Percentiles rank a stretch among this genome's conserved stretches.
Conservation (phyloP, 1,140 invertebrate species). For the Bombus difficillimus region DNA sequence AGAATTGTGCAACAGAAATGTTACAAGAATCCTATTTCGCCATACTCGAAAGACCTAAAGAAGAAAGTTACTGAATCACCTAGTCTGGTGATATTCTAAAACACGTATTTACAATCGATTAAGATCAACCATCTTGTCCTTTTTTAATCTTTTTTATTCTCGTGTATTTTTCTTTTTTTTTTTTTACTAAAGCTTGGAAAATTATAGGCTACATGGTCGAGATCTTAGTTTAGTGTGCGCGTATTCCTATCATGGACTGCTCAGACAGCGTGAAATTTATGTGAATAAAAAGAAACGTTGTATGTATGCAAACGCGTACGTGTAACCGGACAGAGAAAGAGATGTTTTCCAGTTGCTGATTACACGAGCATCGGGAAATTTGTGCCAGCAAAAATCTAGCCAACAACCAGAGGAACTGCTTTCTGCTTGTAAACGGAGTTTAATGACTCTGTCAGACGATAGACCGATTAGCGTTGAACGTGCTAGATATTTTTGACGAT, state of each 20-base stretch:
- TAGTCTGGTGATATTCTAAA: too few relatives aligned
- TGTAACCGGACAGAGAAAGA: not conserved
- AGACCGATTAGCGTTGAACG: not conserved
- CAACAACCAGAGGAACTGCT: not conserved
- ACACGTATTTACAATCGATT: too few relatives aligned
- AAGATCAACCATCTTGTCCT: too few relatives aligned
- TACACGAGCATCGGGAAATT: constrained; percentile 23
- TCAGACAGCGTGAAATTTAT: constrained; percentile 29
- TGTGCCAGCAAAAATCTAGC: not conserved
- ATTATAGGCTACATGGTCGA: not conserved
- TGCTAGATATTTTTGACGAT: not conserved
- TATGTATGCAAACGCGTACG: not conserved
- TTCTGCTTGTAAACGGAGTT: not conserved
- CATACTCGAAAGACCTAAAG: too few relatives aligned
- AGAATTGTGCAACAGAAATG: too few relatives aligned
- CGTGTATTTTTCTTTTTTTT: not conserved
- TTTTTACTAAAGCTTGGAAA: not conserved
- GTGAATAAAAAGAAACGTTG: not conserved
- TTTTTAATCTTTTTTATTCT: too few relatives aligned
- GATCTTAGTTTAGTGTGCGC: too few relatives aligned
- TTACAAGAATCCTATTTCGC: too few relatives aligned
- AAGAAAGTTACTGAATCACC: too few relatives aligned
- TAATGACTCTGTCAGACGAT: constrained; percentile 6
- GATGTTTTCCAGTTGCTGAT: not conserved
- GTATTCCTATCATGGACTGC: not conserved